A percentile compares a stretch with the other conserved stretches of the same genome.
Evolutionary conservation across 2,113 vertebrate species (phyloP).

Genomic region (Prunella fulvescens): DNA sequence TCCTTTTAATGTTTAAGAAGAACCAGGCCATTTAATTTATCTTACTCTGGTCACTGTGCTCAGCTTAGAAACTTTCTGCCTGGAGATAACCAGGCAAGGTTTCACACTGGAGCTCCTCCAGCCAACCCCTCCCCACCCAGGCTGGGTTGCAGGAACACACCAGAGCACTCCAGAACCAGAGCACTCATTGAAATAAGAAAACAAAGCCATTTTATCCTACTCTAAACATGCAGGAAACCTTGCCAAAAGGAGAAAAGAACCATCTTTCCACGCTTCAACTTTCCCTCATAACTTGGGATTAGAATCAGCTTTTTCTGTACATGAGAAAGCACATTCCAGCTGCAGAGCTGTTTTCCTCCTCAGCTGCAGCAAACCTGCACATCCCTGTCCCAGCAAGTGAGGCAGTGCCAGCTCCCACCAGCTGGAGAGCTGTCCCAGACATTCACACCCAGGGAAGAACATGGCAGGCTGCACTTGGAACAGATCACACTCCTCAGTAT

Average conservation of each 20-base stretch:
- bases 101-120: neutral
- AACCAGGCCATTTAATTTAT: neutral
- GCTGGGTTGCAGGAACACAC: accelerated
- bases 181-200: neutral
- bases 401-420: neutral
- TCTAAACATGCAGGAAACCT: neutral
- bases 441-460: neutral
- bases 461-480: neutral
- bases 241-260: neutral
- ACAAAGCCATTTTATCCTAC: neutral
- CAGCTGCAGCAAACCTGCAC: constrained; percentile 1
- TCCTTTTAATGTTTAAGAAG: neutral
- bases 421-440: constrained; percentile 39
- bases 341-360: neutral
- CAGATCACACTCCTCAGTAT: neutral
- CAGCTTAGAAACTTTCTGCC: neutral
- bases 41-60: neutral
- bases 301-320: neutral
- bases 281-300: neutral
- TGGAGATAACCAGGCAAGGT: neutral
- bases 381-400: neutral
- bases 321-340: neutral
- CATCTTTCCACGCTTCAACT: neutral
- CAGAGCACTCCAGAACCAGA: neutral
- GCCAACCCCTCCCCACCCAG: neutral